Evolutionary conservation across 37 sponge, comb jelly and placozoan genomes (phyloP), one percentile per base, ranked within the genome.

Genomic region (Cliona cf. orientalis): DNA sequence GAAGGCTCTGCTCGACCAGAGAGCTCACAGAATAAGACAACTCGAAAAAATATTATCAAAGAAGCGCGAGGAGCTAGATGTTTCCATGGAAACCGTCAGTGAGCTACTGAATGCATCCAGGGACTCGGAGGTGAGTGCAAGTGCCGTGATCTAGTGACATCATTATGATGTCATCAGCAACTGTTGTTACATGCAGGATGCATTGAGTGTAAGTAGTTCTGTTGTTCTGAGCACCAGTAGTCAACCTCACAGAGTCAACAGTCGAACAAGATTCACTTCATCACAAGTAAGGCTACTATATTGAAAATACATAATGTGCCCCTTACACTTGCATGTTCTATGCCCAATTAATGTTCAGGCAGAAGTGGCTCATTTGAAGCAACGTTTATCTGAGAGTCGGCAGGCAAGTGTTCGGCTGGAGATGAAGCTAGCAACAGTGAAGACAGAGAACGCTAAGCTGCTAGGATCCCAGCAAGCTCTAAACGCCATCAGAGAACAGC

Each of bases 381-480:
- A 86, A 46, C 35, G 70, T 40, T 59, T 86, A 40, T 53, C 80
- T 0, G 80, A 86, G n/a, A 55, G 78, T 36, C 66, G 75, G 12
- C 82, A 72, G 22, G 34, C 59, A 11, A 26, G 42, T 26, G 53
- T 63, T 7, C 44, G 31, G 9, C 81, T 87, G 40, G 77, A 88
- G 59, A 42, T 43, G n/a, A 55, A 69, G 72, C 21, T 49, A 22
- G 59, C 68, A 1, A 14, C 40, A 41, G 5, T 74, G 35, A 80
- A 65, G 69, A 80, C 81, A 29, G 81, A 88, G 19, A 42, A 41
- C 34, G 82, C 88, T 45, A 75, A 76, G 33, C 35, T 76, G 3
- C 60, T 39, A 12, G 88, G 88, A 7, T 88, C 88, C 7, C 25
- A 78, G 11, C 76, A 88, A 42, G 88, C 88, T 4, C 70, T 88